Conservation (phyloP, 2,113 vertebrate genomes). For the Odocoileus virginianus region DNA sequence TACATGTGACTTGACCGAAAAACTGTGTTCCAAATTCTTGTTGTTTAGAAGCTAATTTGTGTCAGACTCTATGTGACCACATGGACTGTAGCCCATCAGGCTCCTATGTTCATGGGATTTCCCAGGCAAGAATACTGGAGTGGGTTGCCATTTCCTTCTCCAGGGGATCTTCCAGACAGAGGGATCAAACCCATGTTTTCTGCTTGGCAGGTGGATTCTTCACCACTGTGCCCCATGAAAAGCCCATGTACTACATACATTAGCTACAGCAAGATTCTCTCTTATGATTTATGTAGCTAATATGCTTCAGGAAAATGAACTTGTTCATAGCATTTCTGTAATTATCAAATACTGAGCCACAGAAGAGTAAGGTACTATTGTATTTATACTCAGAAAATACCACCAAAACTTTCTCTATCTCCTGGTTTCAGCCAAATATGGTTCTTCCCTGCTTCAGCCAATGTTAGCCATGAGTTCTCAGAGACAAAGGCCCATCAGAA, state of each 20-base stretch:
- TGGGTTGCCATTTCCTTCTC: neutral
- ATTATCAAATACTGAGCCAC: neutral
- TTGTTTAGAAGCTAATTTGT: neutral
- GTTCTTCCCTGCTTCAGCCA: slow-evolving; percentile 2
- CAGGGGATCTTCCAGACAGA: neutral
- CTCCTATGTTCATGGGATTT: neutral
- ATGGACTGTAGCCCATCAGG: neutral
- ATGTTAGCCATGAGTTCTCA: neutral
- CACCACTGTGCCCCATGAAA: neutral
- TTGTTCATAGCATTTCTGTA: neutral
- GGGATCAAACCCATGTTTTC: neutral
- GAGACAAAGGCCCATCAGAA: neutral
- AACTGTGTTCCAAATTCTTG: neutral
- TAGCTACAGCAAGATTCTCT: neutral
- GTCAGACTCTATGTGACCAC: neutral
- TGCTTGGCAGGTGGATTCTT: neutral
- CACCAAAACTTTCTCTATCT: neutral
- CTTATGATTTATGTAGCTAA: neutral
- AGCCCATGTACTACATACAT: neutral
- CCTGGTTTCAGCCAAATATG: slow-evolving; percentile 46
- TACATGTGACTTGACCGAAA: slow-evolving; percentile 19
- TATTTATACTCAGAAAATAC: slow-evolving; percentile 35
- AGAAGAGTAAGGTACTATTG: neutral
- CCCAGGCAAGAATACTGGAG: neutral
- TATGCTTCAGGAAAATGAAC: neutral